Evolutionary conservation across 2,797 vertebrate species (phyloP).

Genomic region (Sebastes kiyomatsui): DNA sequence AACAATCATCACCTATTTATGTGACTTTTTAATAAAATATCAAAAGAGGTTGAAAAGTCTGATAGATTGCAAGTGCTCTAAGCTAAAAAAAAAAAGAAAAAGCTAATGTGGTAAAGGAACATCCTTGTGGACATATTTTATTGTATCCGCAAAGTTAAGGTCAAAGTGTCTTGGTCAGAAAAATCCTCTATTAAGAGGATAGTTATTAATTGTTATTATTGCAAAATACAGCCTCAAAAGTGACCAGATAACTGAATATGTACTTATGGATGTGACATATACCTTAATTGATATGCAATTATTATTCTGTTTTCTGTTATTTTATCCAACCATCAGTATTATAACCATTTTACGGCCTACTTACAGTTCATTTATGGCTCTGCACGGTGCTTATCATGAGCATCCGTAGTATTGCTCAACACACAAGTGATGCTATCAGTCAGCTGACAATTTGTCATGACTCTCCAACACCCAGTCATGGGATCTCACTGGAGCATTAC

Average conservation of each 20-base stretch:
- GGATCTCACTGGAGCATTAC: neutral
- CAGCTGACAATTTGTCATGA: slow-evolving; percentile 19
- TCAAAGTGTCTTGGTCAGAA: neutral
- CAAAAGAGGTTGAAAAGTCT: neutral
- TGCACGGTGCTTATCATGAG: neutral
- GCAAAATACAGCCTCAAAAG: neutral
- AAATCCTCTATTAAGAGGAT: neutral
- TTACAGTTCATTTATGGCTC: neutral
- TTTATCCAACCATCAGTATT: neutral
- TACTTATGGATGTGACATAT: no score
- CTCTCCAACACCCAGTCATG: neutral
- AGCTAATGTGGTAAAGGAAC: neutral
- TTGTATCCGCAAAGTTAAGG: neutral
- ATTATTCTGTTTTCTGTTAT: neutral
- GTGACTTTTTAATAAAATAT: neutral
- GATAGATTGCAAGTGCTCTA: neutral
- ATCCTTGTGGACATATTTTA: neutral
- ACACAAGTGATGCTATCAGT: neutral
- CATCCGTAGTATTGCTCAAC: neutral
- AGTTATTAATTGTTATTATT: neutral
- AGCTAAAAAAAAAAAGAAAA: neutral
- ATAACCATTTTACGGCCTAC: neutral
- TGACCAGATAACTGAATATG: neutral
- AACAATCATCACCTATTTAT: neutral
- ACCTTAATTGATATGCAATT: neutral